Evolutionary conservation across 2,113 vertebrate genomes (phyloP), one percentile per base, ranked within the genome.

Genomic region (Cygnus atratus): DNA sequence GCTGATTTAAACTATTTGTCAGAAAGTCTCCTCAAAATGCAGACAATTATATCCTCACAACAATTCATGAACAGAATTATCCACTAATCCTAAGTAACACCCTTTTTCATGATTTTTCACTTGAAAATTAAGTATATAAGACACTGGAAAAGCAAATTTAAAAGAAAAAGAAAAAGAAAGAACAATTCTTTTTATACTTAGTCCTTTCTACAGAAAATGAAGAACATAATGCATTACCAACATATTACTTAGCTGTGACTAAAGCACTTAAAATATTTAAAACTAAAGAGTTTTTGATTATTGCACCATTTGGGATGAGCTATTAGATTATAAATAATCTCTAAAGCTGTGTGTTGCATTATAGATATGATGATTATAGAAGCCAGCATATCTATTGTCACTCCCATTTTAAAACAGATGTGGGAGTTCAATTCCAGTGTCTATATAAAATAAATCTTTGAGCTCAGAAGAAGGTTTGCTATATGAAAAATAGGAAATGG

Each of bases 1-100:
- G 71, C 48, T 39, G 65, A 67, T 93, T 91, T 43, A 41, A 88
- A 87, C 18, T 41, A 63, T 71, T 59, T 65, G 57, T 63, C 22
- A 82, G 57, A 71, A 91, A 75, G 52, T 65, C 61, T 84, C 3
- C 55, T 94, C 84, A 78, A 89, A 74, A 94, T 57, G 37, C 73
- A 81, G 31, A 63, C 46, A 89, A 82, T 94, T 84, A 68, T 37
- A 89, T 59, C 46, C 37, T 89, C 11, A 50, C 63, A 91, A 54
- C 24, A n/a, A 95, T 93, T 95, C 9, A 75, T 58, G 2, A 94
- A 85, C 16, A 91, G 54, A 87, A 91, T 93, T 92, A 95, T 35
- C 21, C 44, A 77, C 54, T 87, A 87, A 94, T 91, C 78, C 77
- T 87, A 87, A 78, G 16, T 76, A 94, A 79, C 54, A 58, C 24